A percentile compares a stretch with the other conserved stretches of the same genome.
These are phyloP conservation scores for Helicoverpa zea DNA, from an alignment of 1,140 invertebrate genomes.

Conservation along the genomic window DNA sequence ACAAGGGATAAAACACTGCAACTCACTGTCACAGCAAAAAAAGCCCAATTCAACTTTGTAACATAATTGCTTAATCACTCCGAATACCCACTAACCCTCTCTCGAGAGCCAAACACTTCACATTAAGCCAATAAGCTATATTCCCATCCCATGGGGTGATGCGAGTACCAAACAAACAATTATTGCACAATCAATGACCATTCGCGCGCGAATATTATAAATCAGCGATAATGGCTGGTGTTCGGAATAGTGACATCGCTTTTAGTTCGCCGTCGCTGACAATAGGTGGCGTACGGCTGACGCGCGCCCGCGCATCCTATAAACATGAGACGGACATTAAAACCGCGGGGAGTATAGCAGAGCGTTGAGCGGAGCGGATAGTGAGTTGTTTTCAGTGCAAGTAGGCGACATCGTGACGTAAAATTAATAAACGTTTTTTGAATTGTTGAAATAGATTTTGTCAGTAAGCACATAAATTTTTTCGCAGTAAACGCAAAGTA, in stretches of 20 bases:
- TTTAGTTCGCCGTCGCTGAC: slow-evolving; percentile 68
- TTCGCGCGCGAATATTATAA: slow-evolving; percentile 78
- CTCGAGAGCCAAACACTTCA: slow-evolving; percentile 32
- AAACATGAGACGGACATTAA: slow-evolving; percentile 39
- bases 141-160: slow-evolving; percentile 64
- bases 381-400: not conserved
- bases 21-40: not conserved
- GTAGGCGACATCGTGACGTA: too few species aligned
- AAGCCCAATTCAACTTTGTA: not conserved
- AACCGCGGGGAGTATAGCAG: slow-evolving; percentile 9
- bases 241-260: slow-evolving; percentile 73
- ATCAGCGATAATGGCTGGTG: slow-evolving; percentile 78
- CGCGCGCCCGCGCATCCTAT: slow-evolving; percentile 67
- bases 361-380: not conserved
- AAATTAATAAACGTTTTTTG: too few species aligned
- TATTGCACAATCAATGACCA: slow-evolving; percentile 81
- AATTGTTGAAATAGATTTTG: too few species aligned
- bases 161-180: slow-evolving; percentile 80
- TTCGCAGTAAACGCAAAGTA: too few species aligned
- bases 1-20: not conserved
- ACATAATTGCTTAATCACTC: slow-evolving; percentile 25
- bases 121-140: slow-evolving; percentile 77
- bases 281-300: slow-evolving; percentile 71
- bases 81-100: slow-evolving; percentile 17
- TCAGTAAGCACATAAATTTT: too few species aligned